These are phyloP conservation scores for Ophioderma brevispina DNA, from an alignment of 35 echinoderm and acorn worm species.

Conservation along the genomic window DNA sequence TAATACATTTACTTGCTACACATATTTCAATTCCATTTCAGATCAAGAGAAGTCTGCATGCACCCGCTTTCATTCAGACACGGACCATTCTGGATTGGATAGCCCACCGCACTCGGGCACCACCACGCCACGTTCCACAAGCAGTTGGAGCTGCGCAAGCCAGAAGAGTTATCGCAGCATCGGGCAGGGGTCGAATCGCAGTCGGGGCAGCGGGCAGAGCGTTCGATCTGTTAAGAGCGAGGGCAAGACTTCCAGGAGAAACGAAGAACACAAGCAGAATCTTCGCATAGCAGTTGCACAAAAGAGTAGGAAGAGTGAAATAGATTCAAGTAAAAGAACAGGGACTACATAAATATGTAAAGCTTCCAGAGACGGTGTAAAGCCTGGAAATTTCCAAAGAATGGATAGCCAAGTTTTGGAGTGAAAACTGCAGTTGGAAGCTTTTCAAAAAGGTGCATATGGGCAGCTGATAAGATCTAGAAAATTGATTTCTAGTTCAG, in stretches of 20 bases:
- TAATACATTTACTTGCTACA: no score
- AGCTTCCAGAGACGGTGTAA: no score
- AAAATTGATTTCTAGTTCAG: no score
- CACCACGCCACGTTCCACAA: conserved; percentile 15
- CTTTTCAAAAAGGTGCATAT: no score
- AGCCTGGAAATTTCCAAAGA: no score
- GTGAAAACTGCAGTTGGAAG: no score
- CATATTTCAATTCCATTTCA: no score
- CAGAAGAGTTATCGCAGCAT: neutral
- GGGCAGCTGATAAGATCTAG: no score
- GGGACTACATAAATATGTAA: neutral
- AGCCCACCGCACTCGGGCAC: conserved; percentile 22
- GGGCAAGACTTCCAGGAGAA: neutral
- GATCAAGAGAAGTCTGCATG: conserved; percentile 35
- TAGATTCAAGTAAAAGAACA: neutral
- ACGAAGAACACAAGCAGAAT: neutral
- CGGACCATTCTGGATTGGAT: conserved; percentile 10
- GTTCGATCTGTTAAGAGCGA: neutral
- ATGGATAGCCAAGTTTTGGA: no score
- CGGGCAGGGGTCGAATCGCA: neutral
- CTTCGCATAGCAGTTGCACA: neutral
- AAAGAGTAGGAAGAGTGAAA: neutral
- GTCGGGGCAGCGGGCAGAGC: neutral
- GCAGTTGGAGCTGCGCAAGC: neutral
- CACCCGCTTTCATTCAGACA: conserved; percentile 27